phyloP scores from a whole-genome alignment of 2,888 invertebrate genomes.

The Andrena hattorfiana region DNA sequence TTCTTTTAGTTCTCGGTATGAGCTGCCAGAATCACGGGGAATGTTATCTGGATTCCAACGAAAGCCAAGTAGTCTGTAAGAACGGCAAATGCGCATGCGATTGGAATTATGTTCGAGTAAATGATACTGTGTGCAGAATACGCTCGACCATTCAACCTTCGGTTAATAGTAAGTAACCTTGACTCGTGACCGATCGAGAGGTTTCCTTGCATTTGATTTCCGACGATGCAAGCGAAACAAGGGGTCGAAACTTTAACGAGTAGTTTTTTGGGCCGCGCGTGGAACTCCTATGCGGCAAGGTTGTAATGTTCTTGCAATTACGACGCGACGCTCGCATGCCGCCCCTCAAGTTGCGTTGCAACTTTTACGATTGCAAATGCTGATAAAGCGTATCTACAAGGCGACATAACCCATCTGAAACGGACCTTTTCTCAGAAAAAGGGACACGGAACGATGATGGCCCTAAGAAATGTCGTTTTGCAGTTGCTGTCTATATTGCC shows the following conservation, averaged over 20 bases:
- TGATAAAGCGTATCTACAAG: slow-evolving; percentile 49
- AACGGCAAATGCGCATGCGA: slow-evolving; percentile 66
- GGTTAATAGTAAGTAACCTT: slow-evolving; percentile 54
- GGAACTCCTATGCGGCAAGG: slow-evolving; percentile 47
- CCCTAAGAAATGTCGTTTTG: not conserved
- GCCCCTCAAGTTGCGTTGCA: slow-evolving; percentile 54
- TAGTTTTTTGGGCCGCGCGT: slow-evolving; percentile 32
- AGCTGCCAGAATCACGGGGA: slow-evolving; percentile 68
- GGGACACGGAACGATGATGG: not conserved
- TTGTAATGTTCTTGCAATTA: slow-evolving; percentile 63
- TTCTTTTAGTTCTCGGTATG: slow-evolving; percentile 72
- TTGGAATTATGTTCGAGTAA: slow-evolving; percentile 48
- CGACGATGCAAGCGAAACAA: not conserved
- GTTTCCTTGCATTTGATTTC: slow-evolving; percentile 37
- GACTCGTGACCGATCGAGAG: slow-evolving; percentile 33
- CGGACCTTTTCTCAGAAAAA: slow-evolving; percentile 5
- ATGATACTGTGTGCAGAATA: slow-evolving; percentile 28
- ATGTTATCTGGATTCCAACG: slow-evolving; percentile 69
- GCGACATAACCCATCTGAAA: slow-evolving; percentile 30
- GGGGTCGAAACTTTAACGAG: slow-evolving; percentile 28
- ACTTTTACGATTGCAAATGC: slow-evolving; percentile 57
- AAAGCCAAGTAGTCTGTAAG: slow-evolving; percentile 50
- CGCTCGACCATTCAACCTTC: not conserved
- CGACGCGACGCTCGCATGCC: slow-evolving; percentile 49
- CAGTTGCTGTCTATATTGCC: not conserved